Evolutionary conservation across 2,113 vertebrate genomes (phyloP), one percentile per base, ranked within the genome.

Genomic region (Misgurnus anguillicaudatus): DNA sequence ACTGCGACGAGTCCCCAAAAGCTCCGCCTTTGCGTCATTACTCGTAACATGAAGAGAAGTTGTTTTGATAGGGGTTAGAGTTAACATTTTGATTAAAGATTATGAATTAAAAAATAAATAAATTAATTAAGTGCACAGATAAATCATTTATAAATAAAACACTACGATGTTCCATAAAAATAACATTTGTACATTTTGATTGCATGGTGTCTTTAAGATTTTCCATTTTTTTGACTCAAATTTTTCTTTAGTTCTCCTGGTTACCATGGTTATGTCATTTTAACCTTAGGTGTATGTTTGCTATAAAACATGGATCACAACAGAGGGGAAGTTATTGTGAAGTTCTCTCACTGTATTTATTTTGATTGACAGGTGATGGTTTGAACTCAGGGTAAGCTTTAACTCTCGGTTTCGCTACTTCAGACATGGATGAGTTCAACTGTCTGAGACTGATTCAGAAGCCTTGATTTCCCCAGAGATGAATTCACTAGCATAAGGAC

Each of bases 401-500:
- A 61, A 66, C 45, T 81, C 57, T 74, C 77, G 74, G 74, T 78
- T 61, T 55, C 53, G 13, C 58, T 76, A 70, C 64, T 62, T 67
- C 57, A 69, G 75, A 80, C 81, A 83, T 78, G 81, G 79, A 80
- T 80, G 81, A 79, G 64, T 79, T 81, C 57, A 78, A 68, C 63
- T 78, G 53, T 80, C 77, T 80, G 78, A 78, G 75, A 71, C 81
- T 66, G 75, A 75, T 83, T 85, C 75, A 83, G 67, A 81, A 85
- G 78, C 58, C 65, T 66, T 83, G 81, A 85, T 83, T 85, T 85
- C 78, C 70, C 70, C n/a, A 3, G 65, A 64, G 83, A 81, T 10
- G 48, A 65, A 24, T 65, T 81, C 75, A 78, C 70, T 78, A 78
- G 39, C 65, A 84, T 36, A 19, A 4, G 67, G 41, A 16, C 39